Evolutionary conservation across 2,888 invertebrate species (phyloP).

Genomic region (Sphaerophoria rueppellii): DNA sequence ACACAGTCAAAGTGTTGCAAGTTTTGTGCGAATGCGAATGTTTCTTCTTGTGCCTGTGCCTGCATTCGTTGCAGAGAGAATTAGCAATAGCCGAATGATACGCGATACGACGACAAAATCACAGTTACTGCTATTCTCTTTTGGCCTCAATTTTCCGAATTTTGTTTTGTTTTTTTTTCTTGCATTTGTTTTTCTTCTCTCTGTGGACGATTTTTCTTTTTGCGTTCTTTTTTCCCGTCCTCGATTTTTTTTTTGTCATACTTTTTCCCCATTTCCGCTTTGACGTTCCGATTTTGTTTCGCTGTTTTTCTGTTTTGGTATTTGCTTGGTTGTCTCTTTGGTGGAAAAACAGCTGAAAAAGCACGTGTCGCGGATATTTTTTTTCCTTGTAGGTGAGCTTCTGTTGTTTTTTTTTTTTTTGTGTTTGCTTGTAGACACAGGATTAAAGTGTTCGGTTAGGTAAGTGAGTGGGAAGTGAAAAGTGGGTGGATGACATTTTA

Average conservation of each 20-base stretch:
- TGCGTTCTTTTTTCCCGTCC: slow-evolving; percentile 52
- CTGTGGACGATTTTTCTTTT: slow-evolving; percentile 24
- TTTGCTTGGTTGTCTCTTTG: slow-evolving; percentile 60
- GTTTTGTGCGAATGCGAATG: slow-evolving; percentile 36
- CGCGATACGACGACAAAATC: slow-evolving; percentile 20
- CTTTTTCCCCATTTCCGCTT: slow-evolving; percentile 28
- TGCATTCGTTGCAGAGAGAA: slow-evolving; percentile 41
- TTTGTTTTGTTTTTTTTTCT: slow-evolving; percentile 27
- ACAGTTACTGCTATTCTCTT: slow-evolving; percentile 32
- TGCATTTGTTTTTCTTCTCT: slow-evolving; percentile 19
- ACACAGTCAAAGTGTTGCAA: slow-evolving; percentile 36
- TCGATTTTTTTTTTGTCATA: slow-evolving; percentile 12
- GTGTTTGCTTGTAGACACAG: slow-evolving; percentile 55
- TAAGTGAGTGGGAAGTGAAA: slow-evolving; percentile 20
- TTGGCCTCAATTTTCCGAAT: slow-evolving; percentile 34
- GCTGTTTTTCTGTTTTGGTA: slow-evolving; percentile 66
- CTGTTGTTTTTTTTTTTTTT: slow-evolving; percentile 27
- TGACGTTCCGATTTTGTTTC: slow-evolving; percentile 15
- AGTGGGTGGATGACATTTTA: background rate
- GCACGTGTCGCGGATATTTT: slow-evolving; percentile 69
- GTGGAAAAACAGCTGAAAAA: slow-evolving; percentile 72
- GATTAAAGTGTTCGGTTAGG: slow-evolving; percentile 65
- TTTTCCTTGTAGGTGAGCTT: slow-evolving; percentile 20
- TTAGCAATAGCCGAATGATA: slow-evolving; percentile 49
- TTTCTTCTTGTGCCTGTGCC: slow-evolving; percentile 14